A percentile compares a stretch with the other conserved stretches of the same genome.
phyloP scores from a whole-genome alignment of 1,140 invertebrate genomes.

The Drosophila rhopaloa region DNA sequence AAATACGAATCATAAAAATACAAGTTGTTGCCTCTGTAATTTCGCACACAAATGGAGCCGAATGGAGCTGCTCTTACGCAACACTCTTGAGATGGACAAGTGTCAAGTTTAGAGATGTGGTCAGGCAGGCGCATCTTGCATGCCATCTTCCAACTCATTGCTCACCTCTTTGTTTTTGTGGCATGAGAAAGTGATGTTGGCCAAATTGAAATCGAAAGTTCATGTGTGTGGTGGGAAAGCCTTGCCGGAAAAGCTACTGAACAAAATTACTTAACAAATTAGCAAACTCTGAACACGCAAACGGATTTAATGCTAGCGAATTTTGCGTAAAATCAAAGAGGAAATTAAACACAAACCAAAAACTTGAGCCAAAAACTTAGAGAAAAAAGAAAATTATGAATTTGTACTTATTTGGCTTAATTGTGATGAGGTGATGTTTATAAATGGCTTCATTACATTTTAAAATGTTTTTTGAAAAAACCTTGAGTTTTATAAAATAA shows the following conservation, averaged over 20 bases:
- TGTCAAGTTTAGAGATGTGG: conserved; percentile 61
- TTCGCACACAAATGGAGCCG: conserved; percentile 46
- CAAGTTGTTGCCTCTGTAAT: conserved; percentile 43
- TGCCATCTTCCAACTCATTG: conserved; percentile 28
- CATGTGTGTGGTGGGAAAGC: conserved; percentile 31
- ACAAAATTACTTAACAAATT: conserved; percentile 41
- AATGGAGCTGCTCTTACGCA: conserved; percentile 39
- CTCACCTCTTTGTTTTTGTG: conserved; percentile 6
- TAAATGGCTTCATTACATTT: too few relatives aligned
- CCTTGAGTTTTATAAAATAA: too few relatives aligned
- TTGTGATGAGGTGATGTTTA: background rate
- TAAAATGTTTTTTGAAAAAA: too few relatives aligned
- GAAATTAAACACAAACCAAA: conserved; percentile 1
- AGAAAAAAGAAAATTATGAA: background rate
- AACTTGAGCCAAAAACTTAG: background rate
- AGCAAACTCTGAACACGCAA: conserved; percentile 39
- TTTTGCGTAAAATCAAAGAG: conserved; percentile 8
- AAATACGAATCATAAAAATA: conserved; percentile 39
- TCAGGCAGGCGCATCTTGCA: conserved; percentile 33
- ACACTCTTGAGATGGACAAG: conserved; percentile 40
- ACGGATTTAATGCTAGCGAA: conserved; percentile 7
- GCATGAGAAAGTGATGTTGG: conserved; percentile 19
- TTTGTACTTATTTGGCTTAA: background rate
- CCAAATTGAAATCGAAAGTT: conserved; percentile 49
- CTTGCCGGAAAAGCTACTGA: conserved; percentile 24